phyloP scores from a whole-genome alignment of 2,113 vertebrate species.

The Microtus pennsylvanicus region DNA sequence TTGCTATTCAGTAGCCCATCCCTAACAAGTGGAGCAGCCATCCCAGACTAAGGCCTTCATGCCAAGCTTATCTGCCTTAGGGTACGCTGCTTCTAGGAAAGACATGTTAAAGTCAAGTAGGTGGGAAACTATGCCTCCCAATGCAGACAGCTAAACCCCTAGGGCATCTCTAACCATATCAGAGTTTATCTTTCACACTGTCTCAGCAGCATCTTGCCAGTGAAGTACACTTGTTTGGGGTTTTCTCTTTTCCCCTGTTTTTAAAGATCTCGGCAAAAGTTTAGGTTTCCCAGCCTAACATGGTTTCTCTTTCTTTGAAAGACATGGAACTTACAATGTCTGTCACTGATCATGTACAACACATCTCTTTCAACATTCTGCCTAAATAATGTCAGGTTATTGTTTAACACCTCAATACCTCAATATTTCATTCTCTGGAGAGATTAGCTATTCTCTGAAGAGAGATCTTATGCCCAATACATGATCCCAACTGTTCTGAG shows the following conservation, averaged over 20 bases:
- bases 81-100: neutral
- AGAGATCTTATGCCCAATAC: neutral
- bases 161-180: neutral
- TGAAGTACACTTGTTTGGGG: neutral
- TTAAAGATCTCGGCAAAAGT: slow-evolving; percentile 15
- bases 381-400: slow-evolving; percentile 18
- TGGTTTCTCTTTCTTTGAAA: slow-evolving; percentile 32
- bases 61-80: neutral
- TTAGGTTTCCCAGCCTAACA: slow-evolving; percentile 38
- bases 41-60: neutral
- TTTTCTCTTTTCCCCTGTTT: neutral
- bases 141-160: neutral
- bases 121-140: neutral
- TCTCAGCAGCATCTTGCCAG: neutral
- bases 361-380: slow-evolving; percentile 25
- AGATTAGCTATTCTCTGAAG: slow-evolving; percentile 27
- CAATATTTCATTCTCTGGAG: neutral
- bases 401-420: neutral
- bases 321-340: neutral
- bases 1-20: neutral
- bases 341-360: neutral
- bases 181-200: neutral
- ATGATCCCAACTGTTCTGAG: neutral
- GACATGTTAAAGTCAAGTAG: neutral
- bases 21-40: neutral